Evolutionary conservation across 2,797 vertebrate genomes (phyloP), one percentile per base, ranked within the genome.

Genomic region (Cynodonichthys magdalenae): DNA sequence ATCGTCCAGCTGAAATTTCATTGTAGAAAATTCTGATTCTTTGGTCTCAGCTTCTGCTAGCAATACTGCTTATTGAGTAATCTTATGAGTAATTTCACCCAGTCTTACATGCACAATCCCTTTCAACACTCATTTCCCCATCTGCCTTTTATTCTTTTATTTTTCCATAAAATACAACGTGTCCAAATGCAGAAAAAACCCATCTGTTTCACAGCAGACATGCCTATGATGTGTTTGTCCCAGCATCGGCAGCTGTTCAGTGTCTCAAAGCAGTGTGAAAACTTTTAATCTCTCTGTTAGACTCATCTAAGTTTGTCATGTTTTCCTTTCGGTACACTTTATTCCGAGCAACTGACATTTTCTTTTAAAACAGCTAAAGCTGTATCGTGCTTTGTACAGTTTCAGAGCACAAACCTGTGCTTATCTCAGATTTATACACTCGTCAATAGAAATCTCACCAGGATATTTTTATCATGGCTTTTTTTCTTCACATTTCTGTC

Each of bases 161-260:
- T 52, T 44, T 49, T 27, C 14, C 27, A 12, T 52, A 52, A 52
- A 64, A 48, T 42, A 15, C 46, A 51, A 53, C 68, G 73, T 69
- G 65, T 66, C 56, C 55, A 67, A n/a, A 84, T 74, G 61, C 55
- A 66, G 59, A 69, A 66, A 74, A 20, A 63, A 74, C 70, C 62
- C 80, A 73, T 84, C 73, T 75, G 81, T 65, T 86, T 72, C 63
- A 60, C 65, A 64, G 46, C 41, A 65, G 59, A 59, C 71, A 61
- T 11, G 51, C 56, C 48, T 65, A 34, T 44, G 49, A 28, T 69
- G 57, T 80, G 66, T 58, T 58, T 75, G 69, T 81, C 75, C 75
- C 41, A 49, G 19, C 51, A 53, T 47, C 45, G 59, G 52, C 77
- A 84, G 79, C 81, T 87, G 79, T 81, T 74, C 58, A 36, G 18